A percentile compares a stretch with the other conserved stretches of the same genome.
phyloP scores from a whole-genome alignment of 1,140 invertebrate species.

The Tribolium castaneum region DNA sequence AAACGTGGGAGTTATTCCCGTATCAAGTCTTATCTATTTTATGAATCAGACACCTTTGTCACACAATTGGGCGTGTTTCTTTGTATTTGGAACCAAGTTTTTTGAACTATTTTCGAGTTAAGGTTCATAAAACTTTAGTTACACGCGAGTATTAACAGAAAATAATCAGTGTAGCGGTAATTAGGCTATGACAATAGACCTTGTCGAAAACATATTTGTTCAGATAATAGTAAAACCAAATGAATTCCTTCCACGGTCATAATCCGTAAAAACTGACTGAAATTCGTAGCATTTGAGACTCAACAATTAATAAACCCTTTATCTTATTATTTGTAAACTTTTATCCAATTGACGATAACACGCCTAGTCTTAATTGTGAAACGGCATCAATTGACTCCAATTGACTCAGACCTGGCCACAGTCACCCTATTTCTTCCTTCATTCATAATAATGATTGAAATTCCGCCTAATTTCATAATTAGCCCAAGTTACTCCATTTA shows the following conservation, averaged over 20 bases:
- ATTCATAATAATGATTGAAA: slow-evolving; percentile 19
- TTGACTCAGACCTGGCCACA: slow-evolving; percentile 10
- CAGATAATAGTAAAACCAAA: background rate
- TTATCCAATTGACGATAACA: slow-evolving; percentile 31
- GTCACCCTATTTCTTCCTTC: background rate
- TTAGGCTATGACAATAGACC: slow-evolving; percentile 25
- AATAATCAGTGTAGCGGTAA: background rate
- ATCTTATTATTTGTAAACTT: slow-evolving; percentile 30
- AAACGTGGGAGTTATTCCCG: background rate
- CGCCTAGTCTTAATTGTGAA: slow-evolving; percentile 28
- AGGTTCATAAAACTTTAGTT: background rate
- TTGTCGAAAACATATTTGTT: slow-evolving; percentile 21
- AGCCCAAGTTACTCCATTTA: slow-evolving; percentile 13
- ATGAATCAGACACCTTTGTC: background rate
- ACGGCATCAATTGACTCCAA: slow-evolving; percentile 12
- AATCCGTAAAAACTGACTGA: background rate
- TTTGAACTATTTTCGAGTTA: background rate
- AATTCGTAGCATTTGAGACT: background rate
- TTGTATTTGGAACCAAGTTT: background rate
- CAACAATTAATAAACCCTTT: slow-evolving; percentile 13
- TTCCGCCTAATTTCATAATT: slow-evolving; percentile 6
- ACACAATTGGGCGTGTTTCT: background rate
- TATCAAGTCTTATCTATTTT: background rate
- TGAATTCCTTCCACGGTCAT: background rate
- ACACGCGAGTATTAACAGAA: background rate